These are phyloP conservation scores for Proteles cristata DNA, from an alignment of 2,113 vertebrate species.

Conservation along the genomic window DNA sequence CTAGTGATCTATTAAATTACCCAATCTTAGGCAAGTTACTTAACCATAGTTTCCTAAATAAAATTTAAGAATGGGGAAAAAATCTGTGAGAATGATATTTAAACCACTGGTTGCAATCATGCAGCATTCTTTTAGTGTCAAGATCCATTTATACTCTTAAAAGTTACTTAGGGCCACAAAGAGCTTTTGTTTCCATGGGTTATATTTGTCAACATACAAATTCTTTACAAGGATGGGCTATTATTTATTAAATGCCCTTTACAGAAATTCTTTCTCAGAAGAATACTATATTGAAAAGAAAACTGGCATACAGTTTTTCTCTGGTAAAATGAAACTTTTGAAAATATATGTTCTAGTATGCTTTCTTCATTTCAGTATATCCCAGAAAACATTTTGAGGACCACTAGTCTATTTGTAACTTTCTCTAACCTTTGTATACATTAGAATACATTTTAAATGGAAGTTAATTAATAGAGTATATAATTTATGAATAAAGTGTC, in stretches of 20 bases:
- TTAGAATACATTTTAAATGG: background rate
- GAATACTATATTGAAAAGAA: background rate
- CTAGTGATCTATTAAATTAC: background rate
- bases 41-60: background rate
- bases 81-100: background rate
- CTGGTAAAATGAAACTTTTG: background rate
- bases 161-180: background rate
- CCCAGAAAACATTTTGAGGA: background rate
- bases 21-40: background rate
- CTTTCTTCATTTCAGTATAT: background rate
- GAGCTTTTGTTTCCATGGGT: background rate
- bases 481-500: background rate
- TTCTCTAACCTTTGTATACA: background rate
- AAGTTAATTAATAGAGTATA: background rate
- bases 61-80: background rate
- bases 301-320: background rate
- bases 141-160: background rate
- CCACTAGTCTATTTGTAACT: background rate
- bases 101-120: background rate
- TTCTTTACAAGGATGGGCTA: background rate
- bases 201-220: background rate
- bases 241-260: slow-evolving; percentile 16
- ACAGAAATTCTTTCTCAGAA: background rate
- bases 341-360: background rate
- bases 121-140: background rate